phyloP scores from a whole-genome alignment of 2,888 invertebrate species.

The Sclerodermus sp. region DNA sequence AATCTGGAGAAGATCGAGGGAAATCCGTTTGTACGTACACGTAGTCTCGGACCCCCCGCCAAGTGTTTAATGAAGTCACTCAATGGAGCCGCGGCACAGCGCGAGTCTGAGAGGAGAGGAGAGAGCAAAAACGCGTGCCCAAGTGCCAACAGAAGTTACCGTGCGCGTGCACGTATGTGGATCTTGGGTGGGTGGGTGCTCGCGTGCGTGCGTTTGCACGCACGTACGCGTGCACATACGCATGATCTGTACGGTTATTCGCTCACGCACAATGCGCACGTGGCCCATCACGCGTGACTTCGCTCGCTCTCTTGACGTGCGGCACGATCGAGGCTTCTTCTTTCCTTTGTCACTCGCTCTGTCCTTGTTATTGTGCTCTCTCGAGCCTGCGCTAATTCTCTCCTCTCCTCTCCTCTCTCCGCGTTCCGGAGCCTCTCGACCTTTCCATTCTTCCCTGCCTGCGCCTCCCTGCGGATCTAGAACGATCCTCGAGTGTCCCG shows the following conservation, averaged over 20 bases:
- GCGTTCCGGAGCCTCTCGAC: neutral
- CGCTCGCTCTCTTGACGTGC: slow-evolving; percentile 30
- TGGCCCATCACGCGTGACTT: slow-evolving; percentile 37
- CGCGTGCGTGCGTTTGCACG: neutral
- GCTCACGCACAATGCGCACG: slow-evolving; percentile 44
- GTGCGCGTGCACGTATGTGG: too few relatives aligned
- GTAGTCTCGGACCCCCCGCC: slow-evolving; percentile 9
- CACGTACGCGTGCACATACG: slow-evolving; percentile 36
- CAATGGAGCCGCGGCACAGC: slow-evolving; percentile 12
- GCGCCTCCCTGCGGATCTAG: neutral
- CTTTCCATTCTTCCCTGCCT: neutral
- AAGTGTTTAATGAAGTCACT: slow-evolving; percentile 37
- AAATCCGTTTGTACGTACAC: slow-evolving; percentile 35
- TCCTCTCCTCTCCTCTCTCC: neutral
- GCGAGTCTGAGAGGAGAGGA: slow-evolving; percentile 17
- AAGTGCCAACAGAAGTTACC: slow-evolving; percentile 49
- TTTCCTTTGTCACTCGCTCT: slow-evolving; percentile 6
- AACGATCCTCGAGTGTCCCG: neutral
- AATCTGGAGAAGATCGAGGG: too few relatives aligned
- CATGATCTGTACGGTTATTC: slow-evolving; percentile 30
- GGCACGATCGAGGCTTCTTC: slow-evolving; percentile 8
- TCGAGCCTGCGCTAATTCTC: neutral
- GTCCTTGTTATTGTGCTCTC: neutral
- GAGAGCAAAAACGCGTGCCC: slow-evolving; percentile 51
- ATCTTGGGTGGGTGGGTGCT: too few relatives aligned